Base-by-base conservation (phyloP, 1,140 invertebrate genomes). In the Macrobrachium rosenbergii region DNA sequence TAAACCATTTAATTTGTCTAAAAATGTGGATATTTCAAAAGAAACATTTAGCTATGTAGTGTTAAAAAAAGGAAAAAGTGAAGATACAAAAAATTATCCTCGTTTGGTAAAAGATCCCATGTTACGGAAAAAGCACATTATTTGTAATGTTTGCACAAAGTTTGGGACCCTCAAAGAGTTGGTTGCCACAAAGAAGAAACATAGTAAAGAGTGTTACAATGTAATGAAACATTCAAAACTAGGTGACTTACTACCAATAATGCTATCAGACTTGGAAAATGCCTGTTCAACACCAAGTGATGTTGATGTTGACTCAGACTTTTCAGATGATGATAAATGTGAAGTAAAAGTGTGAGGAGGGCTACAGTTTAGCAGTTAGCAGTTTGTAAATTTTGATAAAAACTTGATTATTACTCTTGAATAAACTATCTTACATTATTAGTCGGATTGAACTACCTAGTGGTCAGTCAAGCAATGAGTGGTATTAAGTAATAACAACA, bases 101-200 rank as follows among this genome's bases (percentile, higher is more conserved):
- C 93, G 97, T 83, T 91, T 98, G 77, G 94, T 98, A 0, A 91
- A 94, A 84, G 93, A 94, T 43, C 94, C 94, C 3, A 91, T 96
- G 63, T 92, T 94, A 17, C 93, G 94, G 76, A 94, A 94, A 0
- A 94, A 94, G 85, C 96, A 97, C 91, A 93, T 93, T 0, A 94
- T 96, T 90, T 98, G 97, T 91, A 93, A 95, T 73, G 90, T 97
- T 89, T 98, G 97, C 92, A 96, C 95, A 10, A 90, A 93, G 11
- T 92, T 94, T 89, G 97, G 97, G 37, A 93, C 95, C 86, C 91
- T 98, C n/a, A 92, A 95, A 88, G 95, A 97, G 92, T 92, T 96
- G 6, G 94, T 96, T 89, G 95, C 97, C 90, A 96, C 96, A 2
- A 93, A 94, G 85, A 90, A 91, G 0, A 97, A 95, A 92, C 94